Base-by-base conservation (phyloP, 2,888 invertebrate species). In the Ephialtes manifestator region DNA sequence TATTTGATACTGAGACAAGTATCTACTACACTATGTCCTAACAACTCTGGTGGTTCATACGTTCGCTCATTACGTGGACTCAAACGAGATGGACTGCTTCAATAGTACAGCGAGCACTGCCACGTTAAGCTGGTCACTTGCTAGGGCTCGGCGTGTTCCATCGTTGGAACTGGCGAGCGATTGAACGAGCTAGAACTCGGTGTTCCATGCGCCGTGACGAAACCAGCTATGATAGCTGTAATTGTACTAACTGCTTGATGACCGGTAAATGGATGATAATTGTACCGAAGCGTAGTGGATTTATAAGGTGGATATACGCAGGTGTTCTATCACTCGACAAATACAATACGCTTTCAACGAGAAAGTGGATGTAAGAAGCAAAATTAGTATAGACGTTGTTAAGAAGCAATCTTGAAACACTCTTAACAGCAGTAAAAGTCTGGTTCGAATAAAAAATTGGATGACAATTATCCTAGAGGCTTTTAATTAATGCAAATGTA, bases 251-350 rank as follows among this genome's bases (percentile, higher is more conserved):
- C 91, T 91, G 90, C 92, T 92, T 92, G 93, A 93, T 93, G 92
- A 90, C 90, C 91, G 91, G 91, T 93, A 93, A 94, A 93, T 92
- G 92, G 92, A 91, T 92, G 90, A 93, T 93, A 93, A 93, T 93
- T 92, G 91, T 88, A 75, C 83, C 76, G 18, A 80, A 85, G 76
- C 83, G 81, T 72, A 81, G 77, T 85, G 72, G 67, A 81, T 80
- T 58, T 71, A 70, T 55, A 60, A 65, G 70, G 81, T 74, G 58
- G 31, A 35, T 31, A 31, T 31, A 48, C 82, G 75, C 88, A 88
- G 88, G 86, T 87, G 87, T 87, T 88, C 77, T 81, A 53, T 83
- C 81, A 80, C 83, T 85, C 74, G 75, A 71, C 18, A 28, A 58
- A 24, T 53, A 68, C 48, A 13, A 67, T 58, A 74, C 18, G 8